Evolutionary conservation across 1,140 invertebrate species (phyloP), one percentile per base, ranked within the genome.

Genomic region (Argopecten irradians): DNA sequence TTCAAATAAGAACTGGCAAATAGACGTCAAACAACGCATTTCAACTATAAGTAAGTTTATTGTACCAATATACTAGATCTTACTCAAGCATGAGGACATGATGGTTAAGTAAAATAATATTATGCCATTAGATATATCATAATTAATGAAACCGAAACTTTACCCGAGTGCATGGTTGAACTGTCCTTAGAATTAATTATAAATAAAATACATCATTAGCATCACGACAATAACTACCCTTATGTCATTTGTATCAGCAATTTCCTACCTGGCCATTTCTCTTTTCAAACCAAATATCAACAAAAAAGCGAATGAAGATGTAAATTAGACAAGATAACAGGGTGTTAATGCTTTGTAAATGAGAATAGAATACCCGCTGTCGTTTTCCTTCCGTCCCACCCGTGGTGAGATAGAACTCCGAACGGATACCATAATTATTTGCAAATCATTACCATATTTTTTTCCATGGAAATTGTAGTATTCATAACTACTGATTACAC

Each of bases 401-500:
- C 55, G 55, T 71, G 55, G 55, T 5, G 55, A 22, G 55, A 71
- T 71, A 71, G 84, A 87, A 89, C 19, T 46, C 34, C 82, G 71
- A 83, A 87, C 84, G 86, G 84, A 87, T 87, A 32, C 43, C 32
- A 7, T 39, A 89, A 85, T 87, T 85, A 87, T 32, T 84, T n/a
- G 85, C 39, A 87, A 46, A 83, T 87, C 84, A 83, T 87, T 87
- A 89, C 55, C n/a, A 86, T 83, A 43, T 89, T 32, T 33, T n/a
- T 32, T 33, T 83, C 84, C 22, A 33, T 28, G 84, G 36, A 87
- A 90, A 90, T 87, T 85, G 32, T 39, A 41, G 89, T 87, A 86
- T 90, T 86, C 35, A 83, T 88, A 86, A 86, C 87, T 86, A 86
- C 85, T 90, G 36, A 90, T 88, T 88, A 90, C 55, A 90, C 85